phyloP scores from a whole-genome alignment of 2,888 invertebrate species.

The Hermaeophaga mercurialis region DNA sequence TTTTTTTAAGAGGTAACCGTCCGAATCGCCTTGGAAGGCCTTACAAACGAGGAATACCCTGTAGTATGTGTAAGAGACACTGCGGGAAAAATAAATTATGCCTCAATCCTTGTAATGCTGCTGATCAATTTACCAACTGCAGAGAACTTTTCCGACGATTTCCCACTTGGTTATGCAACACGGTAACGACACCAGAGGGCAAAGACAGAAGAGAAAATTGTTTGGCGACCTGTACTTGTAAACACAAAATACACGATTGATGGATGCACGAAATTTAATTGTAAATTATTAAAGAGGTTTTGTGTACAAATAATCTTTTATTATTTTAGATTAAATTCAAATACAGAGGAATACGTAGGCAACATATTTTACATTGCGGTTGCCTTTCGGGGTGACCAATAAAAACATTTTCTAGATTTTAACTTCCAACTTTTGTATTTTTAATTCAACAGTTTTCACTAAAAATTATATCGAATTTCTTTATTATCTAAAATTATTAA shows the following conservation, averaged over 20 bases:
- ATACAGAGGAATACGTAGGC: no score
- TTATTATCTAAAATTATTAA: background rate
- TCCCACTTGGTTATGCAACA: constrained; percentile 66
- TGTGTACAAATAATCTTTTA: no score
- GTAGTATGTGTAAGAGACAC: constrained; percentile 67
- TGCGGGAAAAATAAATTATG: constrained; percentile 72
- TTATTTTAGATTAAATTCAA: no score
- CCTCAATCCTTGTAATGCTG: constrained; percentile 71
- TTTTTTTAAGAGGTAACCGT: constrained; percentile 70
- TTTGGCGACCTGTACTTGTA: constrained; percentile 76
- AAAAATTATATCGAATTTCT: no score
- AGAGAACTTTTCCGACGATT: constrained; percentile 64
- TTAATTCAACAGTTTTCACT: no score
- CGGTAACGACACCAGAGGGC: constrained; percentile 61
- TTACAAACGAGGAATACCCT: constrained; percentile 70
- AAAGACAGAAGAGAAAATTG: constrained; percentile 64
- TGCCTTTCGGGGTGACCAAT: no score
- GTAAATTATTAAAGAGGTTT: no score
- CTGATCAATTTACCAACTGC: constrained; percentile 77
- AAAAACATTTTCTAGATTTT: no score
- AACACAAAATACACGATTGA: constrained; percentile 59
- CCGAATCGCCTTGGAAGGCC: constrained; percentile 67
- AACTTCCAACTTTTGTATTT: no score
- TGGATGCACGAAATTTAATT: background rate
- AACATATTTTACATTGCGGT: no score